Base-by-base conservation (phyloP, 2,797 vertebrate species). In the Babyrousa celebensis region DNA sequence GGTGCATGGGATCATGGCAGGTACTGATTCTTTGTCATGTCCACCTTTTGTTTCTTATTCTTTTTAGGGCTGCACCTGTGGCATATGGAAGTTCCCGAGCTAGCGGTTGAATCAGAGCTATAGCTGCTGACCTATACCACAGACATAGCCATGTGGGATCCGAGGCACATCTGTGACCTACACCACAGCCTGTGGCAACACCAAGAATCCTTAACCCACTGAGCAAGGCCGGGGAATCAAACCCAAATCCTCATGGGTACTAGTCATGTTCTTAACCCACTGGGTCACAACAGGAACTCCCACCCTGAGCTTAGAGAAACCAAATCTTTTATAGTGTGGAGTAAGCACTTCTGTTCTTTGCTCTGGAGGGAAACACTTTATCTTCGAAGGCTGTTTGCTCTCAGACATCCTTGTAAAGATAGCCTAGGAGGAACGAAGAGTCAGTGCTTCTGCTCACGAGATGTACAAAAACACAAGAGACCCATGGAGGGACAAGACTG, bases 291-390 rank as follows among this genome's bases (percentile, higher is more conserved):
- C 43, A 48, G 43, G 43, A 48, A 48, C 43, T 48, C 43, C 43
- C 29, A 80, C n/a, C 36, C 79, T 63, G 58, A 83, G 20, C n/a
- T 65, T 58, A 72, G 40, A 58, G 40, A 96, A 85, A 75, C n/a
- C 65, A 36, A 48, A 67, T 68, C 29, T 52, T 94, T 83, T 21
- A 16, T 54, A 21, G 68, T 67, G 63, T 58, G 32, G 36, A 82
- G 43, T n/a, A 68, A 82, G 21, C 54, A 77, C 68, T 87, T 95
- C 65, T 89, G 54, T 89, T 65, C 52, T 96, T 89, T 79, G 23
- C 29, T 58, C 52, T 89, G 52, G 43, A 92, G 40, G 58, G 58
- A 83, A 92, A 72, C 12, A 58, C 80, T 93, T 14, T 70, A 6
- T 65, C n/a, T 77, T 92, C 0, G 1, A 85, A 75, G 43, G 25